Conservation (phyloP, 1,140 invertebrate genomes). For the Sarcophaga bullata region DNA sequence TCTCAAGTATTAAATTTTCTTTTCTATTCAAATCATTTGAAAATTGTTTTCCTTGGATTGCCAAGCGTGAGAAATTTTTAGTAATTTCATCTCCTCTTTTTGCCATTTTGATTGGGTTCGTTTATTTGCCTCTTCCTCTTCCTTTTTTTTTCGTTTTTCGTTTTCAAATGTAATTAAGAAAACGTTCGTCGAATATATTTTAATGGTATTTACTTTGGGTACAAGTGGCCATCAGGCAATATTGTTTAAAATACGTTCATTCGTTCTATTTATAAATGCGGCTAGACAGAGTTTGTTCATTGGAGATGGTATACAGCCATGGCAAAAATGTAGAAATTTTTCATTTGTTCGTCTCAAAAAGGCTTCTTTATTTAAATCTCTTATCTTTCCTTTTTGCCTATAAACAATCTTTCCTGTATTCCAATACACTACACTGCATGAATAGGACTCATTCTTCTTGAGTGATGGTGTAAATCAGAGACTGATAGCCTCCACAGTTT, state of each 20-base stretch:
- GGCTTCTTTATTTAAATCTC: too few species aligned
- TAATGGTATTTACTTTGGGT: neutral
- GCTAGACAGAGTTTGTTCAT: slow-evolving; percentile 12
- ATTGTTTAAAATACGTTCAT: neutral
- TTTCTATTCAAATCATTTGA: neutral
- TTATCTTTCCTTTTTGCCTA: too few species aligned
- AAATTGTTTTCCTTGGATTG: neutral
- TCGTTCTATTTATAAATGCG: neutral
- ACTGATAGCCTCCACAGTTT: too few species aligned
- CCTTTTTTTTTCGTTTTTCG: neutral
- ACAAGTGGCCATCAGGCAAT: slow-evolving; percentile 8
- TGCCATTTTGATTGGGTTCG: too few species aligned
- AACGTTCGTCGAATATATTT: neutral
- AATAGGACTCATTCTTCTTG: too few species aligned
- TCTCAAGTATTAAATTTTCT: slow-evolving; percentile 10
- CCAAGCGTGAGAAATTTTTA: neutral
- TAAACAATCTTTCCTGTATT: too few species aligned
- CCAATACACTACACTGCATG: too few species aligned
- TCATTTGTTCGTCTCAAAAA: too few species aligned
- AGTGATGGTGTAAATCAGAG: too few species aligned
- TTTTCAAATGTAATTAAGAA: neutral
- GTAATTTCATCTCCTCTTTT: too few species aligned
- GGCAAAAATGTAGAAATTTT: neutral
- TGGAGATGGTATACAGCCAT: neutral
- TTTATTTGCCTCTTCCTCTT: neutral